phyloP scores from a whole-genome alignment of 1,140 invertebrate species.

The Periplaneta americana region DNA sequence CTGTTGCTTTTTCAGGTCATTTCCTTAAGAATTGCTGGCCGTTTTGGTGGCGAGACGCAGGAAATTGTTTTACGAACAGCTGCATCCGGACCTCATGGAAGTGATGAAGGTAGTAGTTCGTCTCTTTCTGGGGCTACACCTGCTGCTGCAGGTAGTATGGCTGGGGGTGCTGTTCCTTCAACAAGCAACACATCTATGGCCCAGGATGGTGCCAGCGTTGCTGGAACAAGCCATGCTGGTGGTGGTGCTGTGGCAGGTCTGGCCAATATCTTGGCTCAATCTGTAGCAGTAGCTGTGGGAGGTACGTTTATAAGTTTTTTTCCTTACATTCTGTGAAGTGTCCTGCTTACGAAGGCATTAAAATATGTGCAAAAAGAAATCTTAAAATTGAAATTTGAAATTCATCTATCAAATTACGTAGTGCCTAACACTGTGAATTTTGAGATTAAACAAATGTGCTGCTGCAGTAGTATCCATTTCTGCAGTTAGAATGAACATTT shows the following conservation, averaged over 20 bases:
- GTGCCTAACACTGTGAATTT: too few species aligned
- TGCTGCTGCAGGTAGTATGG: background rate
- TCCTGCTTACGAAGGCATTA: too few species aligned
- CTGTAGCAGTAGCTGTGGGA: slow-evolving; percentile 19
- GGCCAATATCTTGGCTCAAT: slow-evolving; percentile 26
- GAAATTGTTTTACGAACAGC: slow-evolving; percentile 66
- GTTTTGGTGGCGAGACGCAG: slow-evolving; percentile 63
- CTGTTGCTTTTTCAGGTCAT: slow-evolving; percentile 50
- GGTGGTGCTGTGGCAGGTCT: slow-evolving; percentile 16
- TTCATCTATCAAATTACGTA: too few species aligned
- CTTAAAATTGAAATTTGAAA: too few species aligned
- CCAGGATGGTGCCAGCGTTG: background rate
- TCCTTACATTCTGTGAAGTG: too few species aligned
- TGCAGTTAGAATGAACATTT: too few species aligned
- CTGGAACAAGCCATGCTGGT: background rate
- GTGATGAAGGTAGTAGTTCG: background rate
- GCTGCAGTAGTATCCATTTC: too few species aligned
- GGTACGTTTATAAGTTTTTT: background rate
- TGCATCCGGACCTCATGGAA: slow-evolving; percentile 27
- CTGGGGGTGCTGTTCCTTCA: background rate
- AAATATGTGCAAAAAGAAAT: too few species aligned
- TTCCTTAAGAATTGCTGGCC: slow-evolving; percentile 76
- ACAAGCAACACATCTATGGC: background rate
- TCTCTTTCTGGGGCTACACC: background rate
- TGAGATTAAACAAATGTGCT: too few species aligned